Percentiles rank a stretch among this genome's conserved stretches.
Conservation (phyloP, 53 echinoderm and acorn worm species). For the Pentamera pediparva region DNA sequence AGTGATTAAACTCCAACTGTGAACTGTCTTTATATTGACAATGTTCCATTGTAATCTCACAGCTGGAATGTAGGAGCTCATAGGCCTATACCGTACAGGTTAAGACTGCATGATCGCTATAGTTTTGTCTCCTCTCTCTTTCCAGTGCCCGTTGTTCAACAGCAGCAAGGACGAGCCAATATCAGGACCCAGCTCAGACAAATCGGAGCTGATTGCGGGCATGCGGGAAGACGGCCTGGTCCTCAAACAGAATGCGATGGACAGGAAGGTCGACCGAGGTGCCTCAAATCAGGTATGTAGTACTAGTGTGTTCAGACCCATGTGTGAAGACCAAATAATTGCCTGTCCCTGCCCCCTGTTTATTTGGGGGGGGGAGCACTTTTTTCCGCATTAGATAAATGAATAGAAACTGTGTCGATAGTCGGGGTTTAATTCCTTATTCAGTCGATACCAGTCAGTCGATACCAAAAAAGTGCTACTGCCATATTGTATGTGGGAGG, state of each 20-base stretch:
- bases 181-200: conserved; percentile 50
- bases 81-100: not conserved
- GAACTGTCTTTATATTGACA: not conserved
- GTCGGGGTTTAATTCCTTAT: too few relatives aligned
- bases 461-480: too few relatives aligned
- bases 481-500: too few relatives aligned
- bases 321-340: not conserved
- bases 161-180: conserved; percentile 48
- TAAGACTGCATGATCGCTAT: too few relatives aligned
- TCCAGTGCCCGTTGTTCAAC: conserved; percentile 79
- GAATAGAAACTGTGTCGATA: too few relatives aligned
- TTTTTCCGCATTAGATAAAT: too few relatives aligned
- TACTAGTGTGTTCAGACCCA: not conserved
- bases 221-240: conserved; percentile 83
- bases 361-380: too few relatives aligned
- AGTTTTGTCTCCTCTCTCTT: not conserved
- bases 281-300: conserved; percentile 60
- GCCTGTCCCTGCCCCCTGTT: too few relatives aligned
- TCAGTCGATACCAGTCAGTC: too few relatives aligned
- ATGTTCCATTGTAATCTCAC: not conserved
- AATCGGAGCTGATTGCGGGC: conserved; percentile 71
- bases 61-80: not conserved
- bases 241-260: conserved; percentile 82
- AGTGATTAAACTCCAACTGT: not conserved
- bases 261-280: conserved; percentile 48